A percentile compares a stretch with the other conserved stretches of the same genome.
Evolutionary conservation across 2,113 vertebrate genomes (phyloP).

Genomic region (Tetrao urogallus): DNA sequence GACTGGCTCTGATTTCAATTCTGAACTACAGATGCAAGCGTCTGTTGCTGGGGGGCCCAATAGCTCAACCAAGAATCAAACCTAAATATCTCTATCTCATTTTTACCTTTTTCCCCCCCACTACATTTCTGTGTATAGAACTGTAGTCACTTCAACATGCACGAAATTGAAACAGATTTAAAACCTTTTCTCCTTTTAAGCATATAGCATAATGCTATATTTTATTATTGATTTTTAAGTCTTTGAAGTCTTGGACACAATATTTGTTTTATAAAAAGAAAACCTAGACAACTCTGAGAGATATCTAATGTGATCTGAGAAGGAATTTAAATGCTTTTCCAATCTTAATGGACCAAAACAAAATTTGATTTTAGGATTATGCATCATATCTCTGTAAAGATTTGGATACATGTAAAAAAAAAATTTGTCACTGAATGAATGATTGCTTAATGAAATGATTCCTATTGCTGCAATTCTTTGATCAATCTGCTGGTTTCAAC

Average conservation of each 20-base stretch:
- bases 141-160: neutral
- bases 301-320: neutral
- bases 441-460: neutral
- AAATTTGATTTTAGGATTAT: neutral
- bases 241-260: accelerated
- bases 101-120: neutral
- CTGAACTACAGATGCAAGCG: neutral
- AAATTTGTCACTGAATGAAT: neutral
- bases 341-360: neutral
- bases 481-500: neutral
- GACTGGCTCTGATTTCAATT: neutral
- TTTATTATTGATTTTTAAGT: neutral
- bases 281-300: neutral
- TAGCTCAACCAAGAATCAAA: neutral
- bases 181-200: neutral
- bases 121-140: neutral
- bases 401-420: neutral
- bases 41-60: neutral
- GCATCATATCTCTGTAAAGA: neutral
- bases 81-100: neutral
- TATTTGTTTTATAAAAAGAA: neutral
- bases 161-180: neutral
- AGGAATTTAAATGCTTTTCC: neutral
- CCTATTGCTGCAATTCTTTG: neutral
- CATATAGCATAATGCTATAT: neutral